These are phyloP conservation scores for Chironomus tentans DNA, from an alignment of 2,888 invertebrate species.

Conservation along the genomic window DNA sequence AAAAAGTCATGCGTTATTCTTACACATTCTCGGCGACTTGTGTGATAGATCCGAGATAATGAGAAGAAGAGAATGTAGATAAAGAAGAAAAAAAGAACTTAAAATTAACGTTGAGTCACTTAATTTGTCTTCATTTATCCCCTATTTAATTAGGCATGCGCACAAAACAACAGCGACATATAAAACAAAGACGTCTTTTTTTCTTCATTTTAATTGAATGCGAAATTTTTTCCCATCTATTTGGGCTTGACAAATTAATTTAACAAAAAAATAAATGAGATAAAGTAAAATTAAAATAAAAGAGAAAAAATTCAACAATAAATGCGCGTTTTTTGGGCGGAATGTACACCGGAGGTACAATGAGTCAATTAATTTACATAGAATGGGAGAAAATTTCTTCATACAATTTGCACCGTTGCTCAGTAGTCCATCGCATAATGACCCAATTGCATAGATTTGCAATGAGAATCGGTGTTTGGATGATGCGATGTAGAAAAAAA, in stretches of 20 bases:
- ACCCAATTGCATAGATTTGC: slow-evolving; percentile 13
- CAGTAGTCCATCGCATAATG: neutral
- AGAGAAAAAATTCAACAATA: neutral
- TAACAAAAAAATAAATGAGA: neutral
- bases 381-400: neutral
- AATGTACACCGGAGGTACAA: neutral
- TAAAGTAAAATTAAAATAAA: neutral
- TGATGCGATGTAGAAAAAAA: neutral
- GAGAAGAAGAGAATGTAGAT: no score
- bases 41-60: no score
- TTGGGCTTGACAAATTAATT: no score
- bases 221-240: no score
- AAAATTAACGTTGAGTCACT: neutral
- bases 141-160: neutral
- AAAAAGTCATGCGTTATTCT: no score
- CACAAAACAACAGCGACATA: neutral
- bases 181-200: neutral
- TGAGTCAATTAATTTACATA: slow-evolving; percentile 6
- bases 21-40: no score
- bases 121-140: slow-evolving; percentile 15
- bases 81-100: neutral
- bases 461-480: neutral
- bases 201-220: no score
- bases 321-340: no score
- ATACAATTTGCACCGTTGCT: neutral